These are phyloP conservation scores for Drosophila erecta DNA, from an alignment of 1,140 invertebrate genomes.

Conservation along the genomic window DNA sequence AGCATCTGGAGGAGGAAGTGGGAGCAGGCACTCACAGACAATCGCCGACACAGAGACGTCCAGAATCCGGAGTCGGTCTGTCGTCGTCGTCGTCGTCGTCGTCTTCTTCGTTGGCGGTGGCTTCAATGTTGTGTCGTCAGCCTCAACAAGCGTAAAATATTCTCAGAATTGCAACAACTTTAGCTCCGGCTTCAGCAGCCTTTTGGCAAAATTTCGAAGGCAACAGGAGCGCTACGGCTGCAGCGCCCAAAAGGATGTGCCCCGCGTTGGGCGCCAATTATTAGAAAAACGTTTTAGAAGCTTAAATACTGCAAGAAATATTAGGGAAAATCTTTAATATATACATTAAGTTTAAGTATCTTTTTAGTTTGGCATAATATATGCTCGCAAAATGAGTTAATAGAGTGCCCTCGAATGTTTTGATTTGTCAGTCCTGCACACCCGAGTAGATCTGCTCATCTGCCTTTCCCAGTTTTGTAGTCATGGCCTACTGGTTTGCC, in stretches of 20 bases:
- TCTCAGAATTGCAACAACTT: slow-evolving; percentile 80
- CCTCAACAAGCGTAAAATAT: slow-evolving; percentile 82
- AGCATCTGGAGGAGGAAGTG: slow-evolving; percentile 35
- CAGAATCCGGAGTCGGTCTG: slow-evolving; percentile 18
- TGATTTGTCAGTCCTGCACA: slow-evolving; percentile 2
- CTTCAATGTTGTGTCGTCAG: slow-evolving; percentile 70
- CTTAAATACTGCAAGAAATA: background rate
- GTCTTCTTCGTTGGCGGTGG: slow-evolving; percentile 72
- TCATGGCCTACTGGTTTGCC: slow-evolving; percentile 5
- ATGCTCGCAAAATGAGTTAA: background rate
- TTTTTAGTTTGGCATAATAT: background rate
- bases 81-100: slow-evolving; percentile 53
- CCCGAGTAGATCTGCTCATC: background rate
- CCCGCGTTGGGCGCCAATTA: background rate
- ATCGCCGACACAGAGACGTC: background rate
- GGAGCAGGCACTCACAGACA: slow-evolving; percentile 9
- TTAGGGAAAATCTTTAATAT: background rate
- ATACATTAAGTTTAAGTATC: background rate
- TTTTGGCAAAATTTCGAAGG: slow-evolving; percentile 68
- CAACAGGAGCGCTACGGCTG: slow-evolving; percentile 40
- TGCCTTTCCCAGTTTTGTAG: background rate
- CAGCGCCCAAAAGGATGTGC: background rate
- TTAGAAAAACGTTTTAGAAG: background rate
- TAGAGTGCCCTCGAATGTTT: background rate
- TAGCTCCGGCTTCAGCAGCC: slow-evolving; percentile 55